phyloP scores from a whole-genome alignment of 2,113 vertebrate species.

The Haplochromis vanheusdeni region DNA sequence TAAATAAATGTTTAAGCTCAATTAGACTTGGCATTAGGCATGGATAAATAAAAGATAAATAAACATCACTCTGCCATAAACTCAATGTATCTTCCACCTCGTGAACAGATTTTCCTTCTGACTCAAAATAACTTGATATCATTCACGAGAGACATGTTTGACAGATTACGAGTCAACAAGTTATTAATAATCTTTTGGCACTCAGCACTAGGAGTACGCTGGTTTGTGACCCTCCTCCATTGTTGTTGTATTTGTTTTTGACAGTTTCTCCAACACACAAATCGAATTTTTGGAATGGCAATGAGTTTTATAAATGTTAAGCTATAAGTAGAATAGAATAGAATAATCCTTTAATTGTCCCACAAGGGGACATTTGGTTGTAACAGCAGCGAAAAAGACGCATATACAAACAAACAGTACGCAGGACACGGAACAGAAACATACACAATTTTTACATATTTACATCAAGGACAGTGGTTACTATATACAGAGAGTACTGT shows the following conservation, averaged over 20 bases:
- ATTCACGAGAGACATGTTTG: not conserved
- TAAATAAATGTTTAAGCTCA: not conserved
- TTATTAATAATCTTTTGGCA: not conserved
- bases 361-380: no score
- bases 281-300: fast-evolving
- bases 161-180: not conserved
- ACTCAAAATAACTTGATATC: not conserved
- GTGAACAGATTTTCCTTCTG: not conserved
- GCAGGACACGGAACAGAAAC: no score
- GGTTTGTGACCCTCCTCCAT: not conserved
- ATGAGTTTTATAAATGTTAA: not conserved
- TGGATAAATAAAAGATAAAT: not conserved
- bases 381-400: no score
- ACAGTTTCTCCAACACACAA: not conserved
- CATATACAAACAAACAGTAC: no score
- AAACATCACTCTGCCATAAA: not conserved
- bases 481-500: no score
- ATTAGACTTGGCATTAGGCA: not conserved
- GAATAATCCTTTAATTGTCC: no score
- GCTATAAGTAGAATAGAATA: not conserved
- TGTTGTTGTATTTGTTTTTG: not conserved
- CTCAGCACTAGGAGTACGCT: not conserved
- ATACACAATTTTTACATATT: no score
- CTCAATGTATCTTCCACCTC: not conserved
- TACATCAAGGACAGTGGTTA: no score